Conservation (phyloP, 2,113 vertebrate genomes). For the Phyllostomus discolor region DNA sequence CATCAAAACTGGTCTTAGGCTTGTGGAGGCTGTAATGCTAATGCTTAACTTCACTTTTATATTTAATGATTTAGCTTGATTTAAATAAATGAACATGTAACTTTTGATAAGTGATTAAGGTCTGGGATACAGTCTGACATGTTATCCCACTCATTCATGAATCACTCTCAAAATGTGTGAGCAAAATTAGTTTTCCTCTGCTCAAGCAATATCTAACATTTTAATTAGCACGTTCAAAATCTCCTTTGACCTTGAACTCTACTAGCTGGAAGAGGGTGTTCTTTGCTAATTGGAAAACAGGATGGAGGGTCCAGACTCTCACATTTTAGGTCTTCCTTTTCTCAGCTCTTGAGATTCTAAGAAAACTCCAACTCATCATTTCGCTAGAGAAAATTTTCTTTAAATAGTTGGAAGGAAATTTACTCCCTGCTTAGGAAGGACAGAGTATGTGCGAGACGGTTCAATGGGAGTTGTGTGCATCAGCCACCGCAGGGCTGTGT, state of each 20-base stretch:
- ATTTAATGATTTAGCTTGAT: conserved; percentile 13
- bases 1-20: background rate
- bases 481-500: background rate
- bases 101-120: background rate
- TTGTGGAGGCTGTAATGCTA: background rate
- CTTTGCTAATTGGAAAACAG: background rate
- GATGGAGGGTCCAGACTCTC: background rate
- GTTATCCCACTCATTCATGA: conserved; percentile 31
- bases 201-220: conserved; percentile 13
- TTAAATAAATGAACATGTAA: background rate
- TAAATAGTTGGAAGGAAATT: background rate
- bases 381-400: background rate
- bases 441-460: background rate
- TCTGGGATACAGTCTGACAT: background rate
- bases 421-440: background rate
- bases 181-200: conserved; percentile 40
- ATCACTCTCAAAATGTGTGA: conserved; percentile 34
- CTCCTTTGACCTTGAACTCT: conserved; percentile 17
- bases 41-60: conserved; percentile 14
- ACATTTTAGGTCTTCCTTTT: background rate
- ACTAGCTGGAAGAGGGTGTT: background rate
- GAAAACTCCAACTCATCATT: background rate
- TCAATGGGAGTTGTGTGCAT: background rate
- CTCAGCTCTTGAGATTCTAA: background rate
- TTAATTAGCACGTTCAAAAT: conserved; percentile 41